These are phyloP conservation scores for Cryptocheilus praepositus DNA, from an alignment of 2,888 invertebrate species.

Conservation along the genomic window DNA sequence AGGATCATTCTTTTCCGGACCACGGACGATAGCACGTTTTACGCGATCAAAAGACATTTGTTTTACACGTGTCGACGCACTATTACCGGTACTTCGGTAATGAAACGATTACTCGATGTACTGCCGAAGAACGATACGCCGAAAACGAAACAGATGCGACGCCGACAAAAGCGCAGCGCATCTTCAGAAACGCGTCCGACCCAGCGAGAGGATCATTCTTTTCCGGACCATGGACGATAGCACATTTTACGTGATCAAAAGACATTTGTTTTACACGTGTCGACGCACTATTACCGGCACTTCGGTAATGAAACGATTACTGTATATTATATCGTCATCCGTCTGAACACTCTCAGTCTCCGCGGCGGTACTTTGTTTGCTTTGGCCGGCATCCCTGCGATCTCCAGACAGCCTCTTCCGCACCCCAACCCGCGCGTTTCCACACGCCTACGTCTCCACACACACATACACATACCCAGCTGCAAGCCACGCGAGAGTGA, in stretches of 20 bases:
- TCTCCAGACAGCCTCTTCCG: conserved; percentile 31
- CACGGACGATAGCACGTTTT: too few species aligned
- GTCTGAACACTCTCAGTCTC: neutral
- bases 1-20: too few species aligned
- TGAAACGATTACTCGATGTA: conserved; percentile 56
- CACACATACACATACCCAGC: neutral
- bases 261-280: too few species aligned
- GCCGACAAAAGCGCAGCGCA: too few species aligned
- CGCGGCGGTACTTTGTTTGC: conserved; percentile 47
- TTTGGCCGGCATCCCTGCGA: conserved; percentile 43
- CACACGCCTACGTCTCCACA: conserved; percentile 5
- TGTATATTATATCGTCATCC: conserved; percentile 36
- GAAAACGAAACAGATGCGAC: too few species aligned
- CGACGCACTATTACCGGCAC: conserved; percentile 37
- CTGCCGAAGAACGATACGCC: too few species aligned
- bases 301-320: conserved; percentile 51
- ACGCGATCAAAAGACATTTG: too few species aligned
- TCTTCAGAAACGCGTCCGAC: too few species aligned
- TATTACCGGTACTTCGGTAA: conserved; percentile 36
- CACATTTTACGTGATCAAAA: too few species aligned
- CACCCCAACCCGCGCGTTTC: conserved; percentile 24
- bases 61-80: conserved; percentile 41
- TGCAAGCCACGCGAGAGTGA: neutral
- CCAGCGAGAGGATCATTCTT: too few species aligned
- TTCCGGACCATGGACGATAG: too few species aligned